Evolutionary conservation across 2,113 vertebrate genomes (phyloP), one percentile per base, ranked within the genome.

Genomic region (Aspiorhynchus laticeps): DNA sequence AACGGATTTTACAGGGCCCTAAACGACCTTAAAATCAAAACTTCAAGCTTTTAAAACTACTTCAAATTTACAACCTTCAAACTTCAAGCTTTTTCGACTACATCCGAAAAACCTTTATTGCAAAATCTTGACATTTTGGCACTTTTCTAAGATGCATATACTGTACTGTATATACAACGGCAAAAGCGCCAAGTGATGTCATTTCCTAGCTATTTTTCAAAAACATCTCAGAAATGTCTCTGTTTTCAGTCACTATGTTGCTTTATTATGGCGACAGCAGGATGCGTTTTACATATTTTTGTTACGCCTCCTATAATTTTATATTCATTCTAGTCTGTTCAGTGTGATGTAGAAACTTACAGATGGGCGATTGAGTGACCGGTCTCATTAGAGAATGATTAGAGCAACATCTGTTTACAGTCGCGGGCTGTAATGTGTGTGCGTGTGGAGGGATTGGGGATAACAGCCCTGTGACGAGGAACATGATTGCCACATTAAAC

Each of bases 311-410:
- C 41, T 46, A 33, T 51, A 51, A 65, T 82, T 82, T 82, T 26
- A 65, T 59, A 65, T 26, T 59, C 21, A 65, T 21, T n/a, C 51
- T n/a, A 3, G 17, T 41, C 33, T 15, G 15, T 31, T 83, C 61
- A 33, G 63, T 33, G 36, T n/a, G 7, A 51, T 33, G 43, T 12
- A 69, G 63, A 48, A 53, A 71, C 43, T 90, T 93, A 93, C 93
- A 94, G 92, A 93, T 86, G 69, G 33, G 91, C 91, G 89, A 92
- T 91, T 91, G 90, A 94, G 93, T 92, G 93, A 94, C 90, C 91
- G 91, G 93, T 94, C 93, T 94, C 93, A 94, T 95, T 95, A 95
- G 92, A 88, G 91, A 91, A 93, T 92, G 93, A 95, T 95, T 94
- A 94, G 91, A 91, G 88, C 91, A 93, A 95, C 93, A 95, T 95